phyloP scores from a whole-genome alignment of 2,888 invertebrate genomes.

The Tridacna gigas region DNA sequence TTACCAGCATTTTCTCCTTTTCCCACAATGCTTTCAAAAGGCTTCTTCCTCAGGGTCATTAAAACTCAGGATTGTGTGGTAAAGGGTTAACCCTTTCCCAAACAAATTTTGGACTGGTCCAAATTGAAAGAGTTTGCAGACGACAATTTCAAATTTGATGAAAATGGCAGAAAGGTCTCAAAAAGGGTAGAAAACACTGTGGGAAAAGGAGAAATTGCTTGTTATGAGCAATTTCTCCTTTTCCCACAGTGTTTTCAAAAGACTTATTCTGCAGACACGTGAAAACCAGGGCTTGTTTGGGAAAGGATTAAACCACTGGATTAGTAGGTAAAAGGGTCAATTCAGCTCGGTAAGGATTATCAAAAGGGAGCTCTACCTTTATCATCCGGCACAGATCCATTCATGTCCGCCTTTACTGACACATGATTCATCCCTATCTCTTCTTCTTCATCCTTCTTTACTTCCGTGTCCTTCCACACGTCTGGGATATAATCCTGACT shows the following conservation, averaged over 20 bases:
- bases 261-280: not conserved
- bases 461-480: conserved; percentile 78
- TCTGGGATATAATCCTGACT: conserved; percentile 79
- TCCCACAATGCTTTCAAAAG: too few relatives aligned
- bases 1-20: too few relatives aligned
- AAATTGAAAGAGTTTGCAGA: too few relatives aligned
- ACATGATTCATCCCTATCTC: conserved; percentile 77
- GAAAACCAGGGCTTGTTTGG: too few relatives aligned
- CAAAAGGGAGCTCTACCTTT: conserved; percentile 62
- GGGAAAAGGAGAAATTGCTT: conserved; percentile 6
- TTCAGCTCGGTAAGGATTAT: not conserved
- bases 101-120: too few relatives aligned
- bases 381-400: conserved; percentile 74
- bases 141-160: too few relatives aligned
- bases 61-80: too few relatives aligned
- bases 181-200: not conserved
- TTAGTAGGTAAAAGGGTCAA: not conserved
- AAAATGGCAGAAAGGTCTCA: too few relatives aligned
- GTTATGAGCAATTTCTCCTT: not conserved
- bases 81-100: too few relatives aligned
- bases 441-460: conserved; percentile 73
- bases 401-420: conserved; percentile 78
- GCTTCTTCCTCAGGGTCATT: too few relatives aligned
- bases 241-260: not conserved
- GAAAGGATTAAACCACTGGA: not conserved